These are phyloP conservation scores for Drosophila subsilvestris DNA, from an alignment of 2,888 invertebrate genomes.

Conservation along the genomic window DNA sequence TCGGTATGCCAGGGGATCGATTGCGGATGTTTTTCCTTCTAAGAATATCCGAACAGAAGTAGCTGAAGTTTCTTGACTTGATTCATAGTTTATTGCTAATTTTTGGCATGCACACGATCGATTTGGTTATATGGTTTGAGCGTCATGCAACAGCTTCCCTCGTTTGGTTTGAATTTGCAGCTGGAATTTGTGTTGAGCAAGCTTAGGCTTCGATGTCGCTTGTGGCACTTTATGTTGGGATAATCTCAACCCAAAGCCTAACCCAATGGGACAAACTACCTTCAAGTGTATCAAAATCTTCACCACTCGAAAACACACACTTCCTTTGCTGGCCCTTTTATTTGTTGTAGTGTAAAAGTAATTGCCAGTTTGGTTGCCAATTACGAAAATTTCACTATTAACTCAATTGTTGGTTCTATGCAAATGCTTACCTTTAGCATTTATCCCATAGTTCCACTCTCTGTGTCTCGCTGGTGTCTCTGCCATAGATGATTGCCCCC, in stretches of 20 bases:
- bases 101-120: neutral
- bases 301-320: too few relatives aligned
- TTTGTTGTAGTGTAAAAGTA: conserved; percentile 36
- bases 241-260: neutral
- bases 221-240: neutral
- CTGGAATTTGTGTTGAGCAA: too few relatives aligned
- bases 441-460: conserved; percentile 15
- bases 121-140: neutral
- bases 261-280: neutral
- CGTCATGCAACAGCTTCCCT: neutral
- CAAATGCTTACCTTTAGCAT: conserved; percentile 59
- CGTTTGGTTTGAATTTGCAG: neutral
- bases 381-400: conserved; percentile 70
- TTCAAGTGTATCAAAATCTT: neutral
- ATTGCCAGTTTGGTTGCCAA: conserved; percentile 46
- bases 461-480: neutral
- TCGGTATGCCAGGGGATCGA: too few relatives aligned
- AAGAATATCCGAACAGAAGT: neutral
- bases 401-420: conserved; percentile 71
- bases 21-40: too few relatives aligned
- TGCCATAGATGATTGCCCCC: conserved; percentile 56
- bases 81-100: neutral
- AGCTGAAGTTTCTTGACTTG: neutral
- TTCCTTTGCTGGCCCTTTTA: neutral
- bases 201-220: too few relatives aligned